Conservation (phyloP, 2,113 vertebrate species). For the Bostrychus sinensis region DNA sequence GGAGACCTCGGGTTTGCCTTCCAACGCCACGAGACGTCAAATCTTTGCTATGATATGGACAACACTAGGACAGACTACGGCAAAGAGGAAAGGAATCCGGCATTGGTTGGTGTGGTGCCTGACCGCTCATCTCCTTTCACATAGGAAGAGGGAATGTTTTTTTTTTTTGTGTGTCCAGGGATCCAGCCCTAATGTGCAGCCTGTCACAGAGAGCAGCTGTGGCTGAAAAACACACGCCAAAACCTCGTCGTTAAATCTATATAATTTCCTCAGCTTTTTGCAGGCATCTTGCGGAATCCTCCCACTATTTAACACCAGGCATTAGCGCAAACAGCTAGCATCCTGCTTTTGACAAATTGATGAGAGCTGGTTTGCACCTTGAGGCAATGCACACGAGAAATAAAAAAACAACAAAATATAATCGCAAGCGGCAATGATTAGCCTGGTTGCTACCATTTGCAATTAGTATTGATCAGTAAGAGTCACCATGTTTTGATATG, state of each 20-base stretch:
- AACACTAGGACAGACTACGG: conserved; percentile 35
- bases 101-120: conserved; percentile 38
- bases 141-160: conserved; percentile 33
- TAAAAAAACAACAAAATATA: conserved; percentile 24
- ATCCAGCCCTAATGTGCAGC: conserved; percentile 58
- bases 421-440: background rate
- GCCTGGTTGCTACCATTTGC: no score
- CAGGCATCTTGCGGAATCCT: conserved; percentile 34
- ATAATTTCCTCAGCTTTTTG: conserved; percentile 50
- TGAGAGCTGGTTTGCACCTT: conserved; percentile 48
- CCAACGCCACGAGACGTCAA: conserved; percentile 54
- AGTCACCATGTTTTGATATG: background rate
- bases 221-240: conserved; percentile 27
- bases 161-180: conserved; percentile 38
- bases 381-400: conserved; percentile 28
- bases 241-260: conserved; percentile 55
- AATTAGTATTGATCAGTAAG: no score
- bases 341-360: conserved; percentile 59
- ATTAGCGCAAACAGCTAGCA: conserved; percentile 27
- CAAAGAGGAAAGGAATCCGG: conserved; percentile 49
- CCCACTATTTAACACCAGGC: conserved; percentile 30
- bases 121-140: conserved; percentile 49
- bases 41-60: conserved; percentile 38
- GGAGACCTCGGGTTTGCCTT: conserved; percentile 35
- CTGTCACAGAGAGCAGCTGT: conserved; percentile 60